Evolutionary conservation across 2,888 invertebrate species (phyloP).

Genomic region (Ophion ellenae): DNA sequence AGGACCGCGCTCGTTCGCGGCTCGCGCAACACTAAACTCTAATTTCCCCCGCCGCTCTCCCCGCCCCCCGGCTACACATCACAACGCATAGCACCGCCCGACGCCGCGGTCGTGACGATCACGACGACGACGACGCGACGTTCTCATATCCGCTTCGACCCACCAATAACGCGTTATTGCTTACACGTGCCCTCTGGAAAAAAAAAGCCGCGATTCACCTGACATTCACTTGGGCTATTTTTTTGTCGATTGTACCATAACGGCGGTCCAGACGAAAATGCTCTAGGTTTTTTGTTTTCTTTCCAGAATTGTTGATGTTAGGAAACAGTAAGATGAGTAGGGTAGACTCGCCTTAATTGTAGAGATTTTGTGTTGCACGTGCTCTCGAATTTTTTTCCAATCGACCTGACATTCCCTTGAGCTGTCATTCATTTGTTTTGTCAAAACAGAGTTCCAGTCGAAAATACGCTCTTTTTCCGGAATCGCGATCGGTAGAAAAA

Average conservation of each 20-base stretch:
- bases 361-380: too few relatives aligned
- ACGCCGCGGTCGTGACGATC: constrained; percentile 57
- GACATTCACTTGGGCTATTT: neutral
- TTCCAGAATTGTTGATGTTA: neutral
- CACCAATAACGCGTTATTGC: constrained; percentile 47
- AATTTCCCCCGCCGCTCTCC: constrained; percentile 75
- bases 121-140: constrained; percentile 65
- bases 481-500: too few relatives aligned
- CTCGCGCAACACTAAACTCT: constrained; percentile 80
- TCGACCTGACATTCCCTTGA: too few relatives aligned
- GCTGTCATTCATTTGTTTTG: too few relatives aligned
- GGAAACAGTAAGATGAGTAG: too few relatives aligned
- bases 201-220: constrained; percentile 9
- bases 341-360: too few relatives aligned
- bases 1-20: constrained; percentile 77
- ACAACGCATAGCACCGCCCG: constrained; percentile 66
- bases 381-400: too few relatives aligned
- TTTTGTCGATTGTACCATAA: neutral
- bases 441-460: too few relatives aligned
- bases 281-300: neutral
- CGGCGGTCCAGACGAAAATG: too few relatives aligned
- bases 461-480: too few relatives aligned
- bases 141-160: constrained; percentile 51
- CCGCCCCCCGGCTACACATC: constrained; percentile 64
- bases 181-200: constrained; percentile 19